Percentiles rank a stretch among this genome's conserved stretches.
Conservation (phyloP, 2,113 vertebrate species). For the Aleadryas rufinucha region DNA sequence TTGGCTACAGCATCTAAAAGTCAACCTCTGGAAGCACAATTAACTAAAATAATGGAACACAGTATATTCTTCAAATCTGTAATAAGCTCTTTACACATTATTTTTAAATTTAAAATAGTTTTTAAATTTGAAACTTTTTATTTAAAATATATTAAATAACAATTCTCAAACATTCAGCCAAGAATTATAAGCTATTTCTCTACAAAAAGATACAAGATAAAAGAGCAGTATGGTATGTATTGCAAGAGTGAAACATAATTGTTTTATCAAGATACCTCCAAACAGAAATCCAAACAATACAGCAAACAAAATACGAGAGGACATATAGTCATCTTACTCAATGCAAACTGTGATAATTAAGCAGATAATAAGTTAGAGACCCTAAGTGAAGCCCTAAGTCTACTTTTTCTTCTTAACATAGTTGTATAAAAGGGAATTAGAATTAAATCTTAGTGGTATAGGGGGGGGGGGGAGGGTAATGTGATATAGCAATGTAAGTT, state of each 20-base stretch:
- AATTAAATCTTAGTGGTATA: not conserved
- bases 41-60: not conserved
- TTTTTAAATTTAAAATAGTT: not conserved
- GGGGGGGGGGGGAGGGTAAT: not conserved
- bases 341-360: not conserved
- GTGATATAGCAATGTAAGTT: not conserved
- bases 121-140: not conserved
- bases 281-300: not conserved
- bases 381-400: not conserved
- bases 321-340: not conserved
- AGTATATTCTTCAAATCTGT: not conserved
- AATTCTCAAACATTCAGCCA: not conserved
- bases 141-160: not conserved
- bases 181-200: not conserved
- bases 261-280: not conserved
- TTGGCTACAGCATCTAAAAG: not conserved
- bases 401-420: not conserved
- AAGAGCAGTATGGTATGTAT: not conserved
- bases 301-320: not conserved
- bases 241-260: not conserved
- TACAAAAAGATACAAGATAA: not conserved
- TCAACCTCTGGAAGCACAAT: not conserved
- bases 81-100: not conserved
- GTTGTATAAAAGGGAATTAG: not conserved
- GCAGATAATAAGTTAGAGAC: not conserved